These are phyloP conservation scores for Hololepta plana DNA, from an alignment of 2,888 invertebrate species.

Conservation along the genomic window DNA sequence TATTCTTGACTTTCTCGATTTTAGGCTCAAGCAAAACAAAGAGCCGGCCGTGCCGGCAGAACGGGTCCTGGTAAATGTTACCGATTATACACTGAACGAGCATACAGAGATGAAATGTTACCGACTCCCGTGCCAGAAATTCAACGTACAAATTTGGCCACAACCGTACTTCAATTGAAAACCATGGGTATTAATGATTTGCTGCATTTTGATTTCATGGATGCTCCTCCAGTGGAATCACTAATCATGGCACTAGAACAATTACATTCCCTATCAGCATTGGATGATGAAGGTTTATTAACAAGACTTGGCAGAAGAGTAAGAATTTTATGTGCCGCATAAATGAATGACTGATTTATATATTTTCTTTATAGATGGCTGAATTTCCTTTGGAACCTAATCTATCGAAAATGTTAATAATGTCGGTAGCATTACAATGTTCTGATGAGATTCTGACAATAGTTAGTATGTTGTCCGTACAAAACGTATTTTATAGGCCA, in stretches of 20 bases:
- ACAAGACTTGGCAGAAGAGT: constrained; percentile 63
- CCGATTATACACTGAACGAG: constrained; percentile 92
- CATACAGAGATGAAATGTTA: constrained; percentile 97
- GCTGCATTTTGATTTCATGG: constrained; percentile 99
- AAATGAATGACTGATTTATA: too few relatives aligned
- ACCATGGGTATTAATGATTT: constrained; percentile 99
- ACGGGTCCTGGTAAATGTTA: constrained; percentile 97
- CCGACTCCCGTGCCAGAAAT: constrained; percentile 98
- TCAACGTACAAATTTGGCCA: constrained; percentile 93
- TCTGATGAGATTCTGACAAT: constrained; percentile 97
- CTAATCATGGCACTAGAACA: constrained; percentile 96
- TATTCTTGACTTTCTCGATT: constrained; percentile 4
- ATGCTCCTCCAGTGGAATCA: constrained; percentile 95
- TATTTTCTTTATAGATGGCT: constrained; percentile 61
- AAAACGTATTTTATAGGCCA: constrained; percentile 93
- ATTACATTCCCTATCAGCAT: constrained; percentile 86
- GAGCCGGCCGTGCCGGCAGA: constrained; percentile 90
- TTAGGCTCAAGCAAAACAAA: constrained; percentile 90
- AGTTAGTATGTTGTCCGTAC: constrained; percentile 97
- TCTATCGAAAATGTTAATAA: constrained; percentile 94
- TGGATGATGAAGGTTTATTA: constrained; percentile 85
- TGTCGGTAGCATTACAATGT: constrained; percentile 95
- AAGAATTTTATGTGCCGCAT: too few relatives aligned
- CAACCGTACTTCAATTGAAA: constrained; percentile 88
- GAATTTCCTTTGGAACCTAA: constrained; percentile 98